Conservation (phyloP, 2,888 invertebrate species). For the Exocentrus adspersus region DNA sequence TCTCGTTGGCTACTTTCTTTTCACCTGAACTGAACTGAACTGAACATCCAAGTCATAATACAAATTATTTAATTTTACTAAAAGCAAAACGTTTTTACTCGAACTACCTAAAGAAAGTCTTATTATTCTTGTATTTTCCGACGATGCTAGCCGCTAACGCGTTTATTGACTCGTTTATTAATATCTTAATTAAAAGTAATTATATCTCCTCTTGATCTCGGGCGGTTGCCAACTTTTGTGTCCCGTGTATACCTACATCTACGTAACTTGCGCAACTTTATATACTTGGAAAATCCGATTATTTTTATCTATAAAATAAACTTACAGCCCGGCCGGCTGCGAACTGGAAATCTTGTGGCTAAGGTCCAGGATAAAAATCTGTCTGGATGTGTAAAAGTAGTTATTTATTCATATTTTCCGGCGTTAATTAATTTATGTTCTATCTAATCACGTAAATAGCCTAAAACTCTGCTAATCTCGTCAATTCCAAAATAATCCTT, state of each 20-base stretch:
- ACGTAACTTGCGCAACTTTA: conserved; percentile 19
- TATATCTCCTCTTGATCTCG: conserved; percentile 19
- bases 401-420: too few species aligned
- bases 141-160: conserved; percentile 21
- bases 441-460: background rate
- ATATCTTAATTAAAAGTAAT: conserved; percentile 28
- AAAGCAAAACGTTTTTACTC: too few species aligned
- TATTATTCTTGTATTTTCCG: conserved; percentile 13
- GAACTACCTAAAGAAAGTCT: too few species aligned
- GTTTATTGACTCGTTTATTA: conserved; percentile 29
- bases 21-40: too few species aligned
- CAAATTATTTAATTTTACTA: too few species aligned
- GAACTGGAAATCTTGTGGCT: background rate
- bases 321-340: background rate
- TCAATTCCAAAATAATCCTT: background rate
- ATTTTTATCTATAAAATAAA: conserved; percentile 12
- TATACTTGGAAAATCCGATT: background rate
- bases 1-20: too few species aligned
- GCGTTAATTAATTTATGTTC: too few species aligned
- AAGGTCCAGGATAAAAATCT: background rate
- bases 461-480: background rate
- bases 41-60: too few species aligned
- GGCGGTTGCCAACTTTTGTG: conserved; percentile 25
- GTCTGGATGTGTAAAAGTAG: too few species aligned
- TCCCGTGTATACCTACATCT: background rate